Conservation (phyloP, 2,888 invertebrate species). For the Ctena decussata region DNA sequence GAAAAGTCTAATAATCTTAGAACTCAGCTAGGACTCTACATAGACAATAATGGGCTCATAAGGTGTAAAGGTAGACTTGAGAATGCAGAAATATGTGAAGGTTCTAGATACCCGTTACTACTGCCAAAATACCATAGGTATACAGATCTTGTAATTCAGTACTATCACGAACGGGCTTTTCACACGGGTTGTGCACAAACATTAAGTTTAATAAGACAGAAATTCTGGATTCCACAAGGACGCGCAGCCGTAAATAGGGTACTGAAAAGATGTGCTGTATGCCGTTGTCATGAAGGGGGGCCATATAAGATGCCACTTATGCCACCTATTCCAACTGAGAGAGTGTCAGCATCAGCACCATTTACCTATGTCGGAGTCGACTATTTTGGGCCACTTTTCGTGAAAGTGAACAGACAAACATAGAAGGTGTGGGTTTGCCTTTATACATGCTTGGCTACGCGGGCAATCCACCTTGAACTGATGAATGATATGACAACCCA, state of each 20-base stretch:
- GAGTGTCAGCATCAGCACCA: conserved; percentile 18
- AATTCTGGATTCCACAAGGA: conserved; percentile 41
- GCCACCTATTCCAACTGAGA: conserved; percentile 25
- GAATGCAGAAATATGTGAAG: conserved; percentile 15
- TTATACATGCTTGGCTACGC: conserved; percentile 7
- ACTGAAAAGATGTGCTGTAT: conserved; percentile 22
- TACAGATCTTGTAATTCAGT: conserved; percentile 9
- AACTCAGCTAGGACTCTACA: conserved; percentile 6
- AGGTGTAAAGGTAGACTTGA: conserved; percentile 15
- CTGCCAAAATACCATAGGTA: conserved; percentile 12
- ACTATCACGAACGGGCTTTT: background rate
- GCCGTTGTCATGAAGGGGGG: conserved; percentile 41
- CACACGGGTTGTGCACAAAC: conserved; percentile 49
- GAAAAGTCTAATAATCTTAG: background rate
- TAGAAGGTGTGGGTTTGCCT: conserved; percentile 26
- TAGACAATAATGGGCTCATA: conserved; percentile 1
- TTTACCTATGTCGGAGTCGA: conserved; percentile 16
- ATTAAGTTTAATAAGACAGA: conserved; percentile 18
- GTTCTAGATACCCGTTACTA: conserved; percentile 7
- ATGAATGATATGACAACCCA: conserved; percentile 20
- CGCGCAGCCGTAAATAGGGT: conserved; percentile 29
- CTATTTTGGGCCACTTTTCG: conserved; percentile 13
- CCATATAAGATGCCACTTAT: conserved; percentile 46
- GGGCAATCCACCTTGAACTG: conserved; percentile 26
- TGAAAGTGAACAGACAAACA: background rate